phyloP scores from a whole-genome alignment of 1,140 invertebrate species.

The Melitaea cinxia region DNA sequence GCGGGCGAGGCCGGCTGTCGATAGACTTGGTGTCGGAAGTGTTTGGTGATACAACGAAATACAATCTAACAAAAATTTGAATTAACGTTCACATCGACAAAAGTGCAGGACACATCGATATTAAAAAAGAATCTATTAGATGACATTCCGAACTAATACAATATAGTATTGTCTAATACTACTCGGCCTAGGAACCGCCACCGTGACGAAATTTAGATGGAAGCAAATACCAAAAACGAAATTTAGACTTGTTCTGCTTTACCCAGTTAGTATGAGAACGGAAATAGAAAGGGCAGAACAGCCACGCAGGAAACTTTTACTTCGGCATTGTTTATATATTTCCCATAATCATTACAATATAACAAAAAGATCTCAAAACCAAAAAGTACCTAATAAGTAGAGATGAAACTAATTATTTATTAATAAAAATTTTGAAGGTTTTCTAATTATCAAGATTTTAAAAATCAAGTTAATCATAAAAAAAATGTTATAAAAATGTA shows the following conservation, averaged over 20 bases:
- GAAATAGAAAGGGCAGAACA: constrained; percentile 66
- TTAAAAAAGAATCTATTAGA: constrained; percentile 74
- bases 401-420: neutral
- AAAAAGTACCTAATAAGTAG: neutral
- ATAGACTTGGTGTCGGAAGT: constrained; percentile 64
- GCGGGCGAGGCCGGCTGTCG: constrained; percentile 48
- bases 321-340: neutral
- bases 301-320: constrained; percentile 62
- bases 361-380: neutral
- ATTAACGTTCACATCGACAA: constrained; percentile 78
- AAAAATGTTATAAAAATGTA: too few species aligned
- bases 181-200: constrained; percentile 78
- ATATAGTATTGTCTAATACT: constrained; percentile 66
- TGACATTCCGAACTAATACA: constrained; percentile 76
- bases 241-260: constrained; percentile 80
- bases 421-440: neutral
- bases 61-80: constrained; percentile 77
- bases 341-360: constrained; percentile 1
- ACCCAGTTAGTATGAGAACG: constrained; percentile 55
- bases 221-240: constrained; percentile 82
- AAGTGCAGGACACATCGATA: constrained; percentile 78
- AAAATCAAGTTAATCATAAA: too few species aligned
- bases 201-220: constrained; percentile 70
- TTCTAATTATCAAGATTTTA: too few species aligned
- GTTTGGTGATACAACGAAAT: constrained; percentile 79